These are phyloP conservation scores for Rhinoptilus africanus DNA, from an alignment of 2,113 vertebrate genomes.

Conservation along the genomic window DNA sequence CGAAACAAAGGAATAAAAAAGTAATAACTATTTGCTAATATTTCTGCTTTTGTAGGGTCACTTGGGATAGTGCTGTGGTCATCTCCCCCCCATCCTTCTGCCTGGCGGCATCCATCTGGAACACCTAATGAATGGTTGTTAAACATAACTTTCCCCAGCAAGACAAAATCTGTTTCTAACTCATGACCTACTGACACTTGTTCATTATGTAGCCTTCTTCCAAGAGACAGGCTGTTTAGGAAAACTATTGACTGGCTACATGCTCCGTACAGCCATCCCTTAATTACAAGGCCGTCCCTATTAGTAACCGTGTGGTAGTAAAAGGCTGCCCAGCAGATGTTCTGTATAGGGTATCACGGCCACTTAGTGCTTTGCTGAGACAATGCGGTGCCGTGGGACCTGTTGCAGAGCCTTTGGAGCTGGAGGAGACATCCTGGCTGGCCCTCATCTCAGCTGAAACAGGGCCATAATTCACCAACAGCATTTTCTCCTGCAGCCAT, in stretches of 20 bases:
- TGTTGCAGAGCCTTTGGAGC: background rate
- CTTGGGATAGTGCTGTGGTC: background rate
- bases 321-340: background rate
- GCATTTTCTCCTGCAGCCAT: background rate
- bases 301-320: background rate
- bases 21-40: background rate
- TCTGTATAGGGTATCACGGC: background rate
- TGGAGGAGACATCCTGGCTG: background rate
- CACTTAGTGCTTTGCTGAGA: background rate
- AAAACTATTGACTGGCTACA: background rate
- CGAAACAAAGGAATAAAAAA: background rate
- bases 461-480: background rate
- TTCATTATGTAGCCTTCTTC: conserved; percentile 41
- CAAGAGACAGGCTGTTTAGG: conserved; percentile 49
- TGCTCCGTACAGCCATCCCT: background rate
- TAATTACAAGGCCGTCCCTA: background rate
- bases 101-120: background rate
- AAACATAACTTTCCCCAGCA: conserved; percentile 53
- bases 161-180: conserved; percentile 49
- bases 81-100: background rate
- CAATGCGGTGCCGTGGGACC: rapidly evolving
- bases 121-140: conserved; percentile 45
- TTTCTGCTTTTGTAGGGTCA: background rate
- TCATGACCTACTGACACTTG: conserved; percentile 42
- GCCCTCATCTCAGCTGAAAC: background rate